Percentiles rank a stretch among this genome's conserved stretches.
Conservation (phyloP, 1,140 invertebrate species). For the Scylla paramamosain region DNA sequence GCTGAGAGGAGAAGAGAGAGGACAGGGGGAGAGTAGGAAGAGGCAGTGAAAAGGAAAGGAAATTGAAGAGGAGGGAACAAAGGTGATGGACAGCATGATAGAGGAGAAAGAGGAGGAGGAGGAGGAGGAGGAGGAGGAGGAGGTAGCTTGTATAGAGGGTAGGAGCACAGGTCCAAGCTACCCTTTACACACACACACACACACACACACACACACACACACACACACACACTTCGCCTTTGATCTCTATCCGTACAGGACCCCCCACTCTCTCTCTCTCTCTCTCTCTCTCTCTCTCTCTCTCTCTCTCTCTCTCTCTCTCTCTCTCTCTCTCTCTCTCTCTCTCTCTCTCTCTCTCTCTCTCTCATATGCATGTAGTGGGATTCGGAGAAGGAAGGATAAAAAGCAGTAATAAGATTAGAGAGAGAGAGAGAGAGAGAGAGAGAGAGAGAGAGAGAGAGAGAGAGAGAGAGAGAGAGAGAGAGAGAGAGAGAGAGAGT, state of each 20-base stretch:
- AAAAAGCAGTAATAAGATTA: too few relatives aligned
- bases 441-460: not conserved
- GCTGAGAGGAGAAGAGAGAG: too few relatives aligned
- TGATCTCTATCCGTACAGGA: not conserved
- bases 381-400: not conserved
- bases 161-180: not conserved
- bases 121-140: not conserved
- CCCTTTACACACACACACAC: not conserved
- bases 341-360: constrained; percentile 24
- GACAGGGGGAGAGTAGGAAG: not conserved
- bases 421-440: constrained; percentile 10
- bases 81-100: constrained; percentile 3
- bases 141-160: not conserved
- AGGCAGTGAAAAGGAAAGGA: not conserved
- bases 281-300: constrained; percentile 31
- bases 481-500: too few relatives aligned
- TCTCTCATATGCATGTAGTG: not conserved
- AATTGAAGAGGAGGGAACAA: constrained; percentile 4
- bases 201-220: too few relatives aligned
- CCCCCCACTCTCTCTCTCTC: not conserved
- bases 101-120: not conserved
- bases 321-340: constrained; percentile 4
- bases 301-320: constrained; percentile 18
- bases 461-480: too few relatives aligned
- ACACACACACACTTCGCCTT: not conserved